Conservation (phyloP, 2,113 vertebrate genomes). For the Calyptomena viridis region DNA sequence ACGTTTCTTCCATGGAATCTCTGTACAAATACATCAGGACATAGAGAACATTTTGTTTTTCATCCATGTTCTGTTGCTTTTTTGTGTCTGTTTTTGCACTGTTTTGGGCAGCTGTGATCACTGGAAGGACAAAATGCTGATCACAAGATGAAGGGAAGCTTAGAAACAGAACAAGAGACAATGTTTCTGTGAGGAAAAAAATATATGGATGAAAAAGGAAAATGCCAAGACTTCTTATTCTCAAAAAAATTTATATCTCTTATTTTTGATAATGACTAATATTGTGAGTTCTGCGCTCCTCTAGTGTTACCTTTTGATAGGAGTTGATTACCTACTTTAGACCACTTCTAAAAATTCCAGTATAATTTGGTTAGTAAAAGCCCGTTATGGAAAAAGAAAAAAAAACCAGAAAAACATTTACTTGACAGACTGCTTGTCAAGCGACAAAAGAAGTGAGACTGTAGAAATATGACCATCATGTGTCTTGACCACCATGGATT, state of each 20-base stretch:
- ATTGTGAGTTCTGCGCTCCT: neutral
- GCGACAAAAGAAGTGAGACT: neutral
- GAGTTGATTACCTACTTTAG: neutral
- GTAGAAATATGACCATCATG: neutral
- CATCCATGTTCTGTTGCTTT: neutral
- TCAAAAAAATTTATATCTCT: neutral
- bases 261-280: neutral
- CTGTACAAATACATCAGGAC: neutral
- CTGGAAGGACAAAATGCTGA: conserved; percentile 26
- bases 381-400: neutral
- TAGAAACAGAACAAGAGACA: neutral
- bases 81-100: conserved; percentile 10
- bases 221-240: neutral
- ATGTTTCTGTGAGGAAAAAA: neutral
- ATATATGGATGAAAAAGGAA: neutral
- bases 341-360: neutral
- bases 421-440: neutral
- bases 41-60: conserved; percentile 43
- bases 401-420: neutral
- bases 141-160: conserved; percentile 6
- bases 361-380: neutral
- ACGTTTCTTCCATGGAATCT: neutral
- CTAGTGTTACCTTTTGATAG: neutral
- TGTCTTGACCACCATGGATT: neutral
- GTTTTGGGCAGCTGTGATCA: conserved; percentile 2